phyloP scores from a whole-genome alignment of 2,888 invertebrate species.

The Blastobasis adustella region DNA sequence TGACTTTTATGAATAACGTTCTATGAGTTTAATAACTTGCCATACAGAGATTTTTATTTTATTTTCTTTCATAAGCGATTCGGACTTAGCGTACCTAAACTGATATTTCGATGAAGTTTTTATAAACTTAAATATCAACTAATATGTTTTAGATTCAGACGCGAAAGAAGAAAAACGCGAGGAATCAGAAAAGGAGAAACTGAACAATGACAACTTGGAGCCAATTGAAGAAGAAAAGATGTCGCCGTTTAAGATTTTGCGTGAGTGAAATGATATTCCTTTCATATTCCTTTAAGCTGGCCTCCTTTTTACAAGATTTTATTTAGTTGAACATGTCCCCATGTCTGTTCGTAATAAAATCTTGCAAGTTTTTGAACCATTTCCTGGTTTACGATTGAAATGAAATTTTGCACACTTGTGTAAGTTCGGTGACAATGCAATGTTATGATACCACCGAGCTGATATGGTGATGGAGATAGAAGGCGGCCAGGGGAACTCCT shows the following conservation, averaged over 20 bases:
- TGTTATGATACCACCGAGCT: no score
- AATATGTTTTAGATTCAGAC: conserved; percentile 24
- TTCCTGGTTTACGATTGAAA: background rate
- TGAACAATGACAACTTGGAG: conserved; percentile 30
- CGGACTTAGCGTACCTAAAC: no score
- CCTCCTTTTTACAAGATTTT: background rate
- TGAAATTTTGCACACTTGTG: background rate
- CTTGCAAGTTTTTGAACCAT: background rate
- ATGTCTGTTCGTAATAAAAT: background rate
- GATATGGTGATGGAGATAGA: no score
- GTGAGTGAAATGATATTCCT: conserved; percentile 26
- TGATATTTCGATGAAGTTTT: background rate
- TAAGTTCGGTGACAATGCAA: background rate
- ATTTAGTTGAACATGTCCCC: background rate
- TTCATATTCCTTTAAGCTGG: background rate
- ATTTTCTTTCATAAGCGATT: no score
- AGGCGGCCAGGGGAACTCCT: no score
- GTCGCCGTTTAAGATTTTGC: conserved; percentile 39
- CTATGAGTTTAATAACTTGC: background rate
- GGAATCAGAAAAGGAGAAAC: conserved; percentile 47
- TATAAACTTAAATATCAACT: background rate
- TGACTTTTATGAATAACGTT: background rate
- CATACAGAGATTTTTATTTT: background rate
- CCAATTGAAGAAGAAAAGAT: conserved; percentile 20
- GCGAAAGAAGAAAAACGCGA: conserved; percentile 29